Evolutionary conservation across 1,140 invertebrate species (phyloP), one percentile per base, ranked within the genome.

Genomic region (Cydia pomonella): DNA sequence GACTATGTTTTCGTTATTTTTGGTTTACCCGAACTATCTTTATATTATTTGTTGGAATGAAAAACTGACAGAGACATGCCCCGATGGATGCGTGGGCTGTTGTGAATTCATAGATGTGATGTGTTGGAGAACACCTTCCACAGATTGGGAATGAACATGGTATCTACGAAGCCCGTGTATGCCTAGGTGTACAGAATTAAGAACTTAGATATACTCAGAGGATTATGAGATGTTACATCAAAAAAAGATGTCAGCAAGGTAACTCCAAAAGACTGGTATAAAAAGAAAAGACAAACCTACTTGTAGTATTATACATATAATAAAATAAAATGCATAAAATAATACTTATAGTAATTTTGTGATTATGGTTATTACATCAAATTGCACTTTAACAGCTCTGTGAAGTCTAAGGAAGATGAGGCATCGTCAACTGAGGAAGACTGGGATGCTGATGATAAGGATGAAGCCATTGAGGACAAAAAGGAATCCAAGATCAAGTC

Each of bases 381-480:
- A 73, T 9, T 27, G 27, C 18, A n/a, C 66, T 69, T 74, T 73
- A 75, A 53, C 84, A 93, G 92, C 82, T 87, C 88, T 63, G 84
- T 90, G 66, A 93, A 93, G 73, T 90, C 88, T 63, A 93, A 93
- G 81, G 91, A 90, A 73, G 81, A 77, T 59, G 92, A 93, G 73
- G 92, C 91, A 16, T 92, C 93, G 3, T 92, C 93, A 0, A 93
- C 92, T 74, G 93, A 93, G 79, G 93, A 93, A 79, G 91, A 93
- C 75, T 93, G 91, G 91, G 92, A 93, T 83, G 87, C 86, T 25
- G 89, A 93, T 80, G 92, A 93, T 0, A 92, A 93, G 76, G 89
- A 90, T 23, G 90, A 89, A 79, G 75, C 73, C 23, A 79, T 84
- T 74, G 90, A 91, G 82, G 92, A 92, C 74, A 88, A 88, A 69